Percentiles rank a stretch among this genome's conserved stretches.
Evolutionary conservation across 2,888 invertebrate genomes (phyloP).

Genomic region (Schrankia costaestrigalis): DNA sequence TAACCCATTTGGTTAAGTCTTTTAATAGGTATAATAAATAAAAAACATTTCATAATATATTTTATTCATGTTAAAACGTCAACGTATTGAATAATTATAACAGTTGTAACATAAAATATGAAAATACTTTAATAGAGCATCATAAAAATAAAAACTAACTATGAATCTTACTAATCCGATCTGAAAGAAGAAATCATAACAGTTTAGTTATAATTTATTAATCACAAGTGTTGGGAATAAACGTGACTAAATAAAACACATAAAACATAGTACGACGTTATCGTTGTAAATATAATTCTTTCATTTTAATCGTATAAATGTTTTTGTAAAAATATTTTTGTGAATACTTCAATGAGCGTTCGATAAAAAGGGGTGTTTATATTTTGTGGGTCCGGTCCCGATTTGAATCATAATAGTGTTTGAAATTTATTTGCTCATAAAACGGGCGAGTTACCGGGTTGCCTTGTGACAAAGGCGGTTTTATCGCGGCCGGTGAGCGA

Average conservation of each 20-base stretch:
- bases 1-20: constrained; percentile 7
- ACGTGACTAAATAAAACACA: constrained; percentile 56
- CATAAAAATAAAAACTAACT: constrained; percentile 52
- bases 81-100: constrained; percentile 50
- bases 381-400: constrained; percentile 64
- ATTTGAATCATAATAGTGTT: constrained; percentile 80
- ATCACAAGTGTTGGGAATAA: constrained; percentile 51
- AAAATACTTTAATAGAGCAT: constrained; percentile 43
- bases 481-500: constrained; percentile 67
- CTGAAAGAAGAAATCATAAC: constrained; percentile 59
- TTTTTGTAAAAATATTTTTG: constrained; percentile 64
- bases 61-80: constrained; percentile 39
- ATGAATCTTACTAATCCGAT: constrained; percentile 57
- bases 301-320: constrained; percentile 37
- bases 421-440: constrained; percentile 79
- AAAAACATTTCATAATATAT: constrained; percentile 14
- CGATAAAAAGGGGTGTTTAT: constrained; percentile 69
- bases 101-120: constrained; percentile 50
- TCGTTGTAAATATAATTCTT: constrained; percentile 20
- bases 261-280: constrained; percentile 39
- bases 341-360: constrained; percentile 56
- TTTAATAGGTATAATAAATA: constrained; percentile 13
- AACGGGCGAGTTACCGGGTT: constrained; percentile 68
- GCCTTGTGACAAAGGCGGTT: constrained; percentile 72
- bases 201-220: constrained; percentile 57